Conservation (phyloP, 2,113 vertebrate species). For the Pyrgilauda ruficollis region DNA sequence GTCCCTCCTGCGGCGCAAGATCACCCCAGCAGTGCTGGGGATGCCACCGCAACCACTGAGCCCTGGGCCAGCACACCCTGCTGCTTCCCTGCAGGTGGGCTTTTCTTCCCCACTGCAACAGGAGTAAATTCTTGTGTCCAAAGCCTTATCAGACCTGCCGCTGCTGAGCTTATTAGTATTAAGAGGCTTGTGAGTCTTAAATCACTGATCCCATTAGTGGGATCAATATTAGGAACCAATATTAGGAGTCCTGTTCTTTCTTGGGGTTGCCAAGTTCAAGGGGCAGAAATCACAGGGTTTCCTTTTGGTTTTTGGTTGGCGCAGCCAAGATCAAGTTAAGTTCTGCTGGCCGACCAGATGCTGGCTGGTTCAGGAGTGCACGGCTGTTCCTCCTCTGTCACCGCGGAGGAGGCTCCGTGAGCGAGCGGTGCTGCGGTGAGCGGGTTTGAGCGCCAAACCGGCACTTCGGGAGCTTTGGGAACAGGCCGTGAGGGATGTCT, state of each 20-base stretch:
- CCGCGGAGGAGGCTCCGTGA: neutral
- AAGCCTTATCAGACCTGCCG: neutral
- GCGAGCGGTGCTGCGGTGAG: fast-evolving
- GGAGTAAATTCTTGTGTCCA: neutral
- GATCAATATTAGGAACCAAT: neutral
- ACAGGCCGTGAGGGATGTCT: neutral
- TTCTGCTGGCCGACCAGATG: fast-evolving
- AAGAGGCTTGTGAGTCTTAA: neutral
- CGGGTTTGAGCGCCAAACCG: fast-evolving
- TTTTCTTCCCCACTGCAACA: neutral
- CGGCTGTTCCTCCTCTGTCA: fast-evolving
- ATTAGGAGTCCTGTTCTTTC: neutral
- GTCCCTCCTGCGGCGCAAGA: neutral
- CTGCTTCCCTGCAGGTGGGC: fast-evolving
- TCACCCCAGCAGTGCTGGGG: neutral
- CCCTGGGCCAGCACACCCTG: neutral
- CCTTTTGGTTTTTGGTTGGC: neutral
- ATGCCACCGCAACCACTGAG: neutral
- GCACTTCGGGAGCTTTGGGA: neutral
- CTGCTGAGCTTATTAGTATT: neutral
- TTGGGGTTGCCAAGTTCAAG: neutral
- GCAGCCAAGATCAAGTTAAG: neutral
- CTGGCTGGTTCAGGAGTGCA: fast-evolving
- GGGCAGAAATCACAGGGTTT: neutral
- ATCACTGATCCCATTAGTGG: neutral